Evolutionary conservation across 2,797 vertebrate genomes (phyloP).

Genomic region (Pseudochromis fuscus): DNA sequence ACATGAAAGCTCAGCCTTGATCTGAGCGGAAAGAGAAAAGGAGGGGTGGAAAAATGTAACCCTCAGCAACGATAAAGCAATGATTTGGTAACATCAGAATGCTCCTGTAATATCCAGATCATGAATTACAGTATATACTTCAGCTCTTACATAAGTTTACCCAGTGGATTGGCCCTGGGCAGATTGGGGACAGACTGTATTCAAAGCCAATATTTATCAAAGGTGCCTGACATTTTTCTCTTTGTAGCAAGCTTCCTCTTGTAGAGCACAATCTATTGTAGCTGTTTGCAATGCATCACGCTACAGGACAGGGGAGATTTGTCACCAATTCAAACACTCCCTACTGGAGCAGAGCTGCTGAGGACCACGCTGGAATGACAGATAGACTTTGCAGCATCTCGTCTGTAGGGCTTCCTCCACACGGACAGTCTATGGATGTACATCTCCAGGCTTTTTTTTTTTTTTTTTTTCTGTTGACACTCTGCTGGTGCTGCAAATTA

Average conservation of each 20-base stretch:
- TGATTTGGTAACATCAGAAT: conserved; percentile 63
- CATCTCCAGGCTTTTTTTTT: conserved; percentile 59
- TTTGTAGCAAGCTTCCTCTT: conserved; percentile 58
- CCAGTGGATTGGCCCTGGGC: conserved; percentile 52
- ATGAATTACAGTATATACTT: conserved; percentile 55
- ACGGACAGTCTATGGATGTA: conserved; percentile 58
- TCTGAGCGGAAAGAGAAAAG: conserved; percentile 53
- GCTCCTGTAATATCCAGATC: conserved; percentile 30
- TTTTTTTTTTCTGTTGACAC: conserved; percentile 69
- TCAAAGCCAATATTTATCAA: conserved; percentile 73
- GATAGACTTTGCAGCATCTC: conserved; percentile 63
- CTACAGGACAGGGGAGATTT: conserved; percentile 69
- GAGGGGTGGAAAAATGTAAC: conserved; percentile 1
- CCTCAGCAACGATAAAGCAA: conserved; percentile 60
- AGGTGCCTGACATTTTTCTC: conserved; percentile 62
- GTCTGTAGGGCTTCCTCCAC: conserved; percentile 67
- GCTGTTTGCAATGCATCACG: conserved; percentile 72
- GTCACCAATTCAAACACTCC: conserved; percentile 71
- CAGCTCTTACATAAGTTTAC: conserved; percentile 57
- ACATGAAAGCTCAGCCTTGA: conserved; percentile 69
- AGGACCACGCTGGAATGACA: conserved; percentile 62
- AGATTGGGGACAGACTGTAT: conserved; percentile 53
- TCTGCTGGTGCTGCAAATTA: conserved; percentile 81
- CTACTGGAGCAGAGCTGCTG: conserved; percentile 55
- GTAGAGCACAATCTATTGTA: conserved; percentile 65